Conservation (phyloP, 2,797 vertebrate species). For the Sebastes taczanowskii region DNA sequence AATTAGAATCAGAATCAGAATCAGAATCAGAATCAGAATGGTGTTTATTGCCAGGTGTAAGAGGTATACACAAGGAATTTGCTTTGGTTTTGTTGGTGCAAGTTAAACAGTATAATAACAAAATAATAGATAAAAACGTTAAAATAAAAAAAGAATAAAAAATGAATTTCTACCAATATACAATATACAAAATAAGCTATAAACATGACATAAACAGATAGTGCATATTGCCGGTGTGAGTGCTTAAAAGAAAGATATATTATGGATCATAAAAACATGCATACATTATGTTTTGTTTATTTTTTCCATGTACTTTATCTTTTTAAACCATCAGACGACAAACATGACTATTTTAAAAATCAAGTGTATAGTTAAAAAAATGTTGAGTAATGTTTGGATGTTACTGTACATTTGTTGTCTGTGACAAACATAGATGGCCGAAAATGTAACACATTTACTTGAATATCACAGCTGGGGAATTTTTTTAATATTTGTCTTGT, state of each 20-base stretch:
- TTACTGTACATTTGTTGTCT: neutral
- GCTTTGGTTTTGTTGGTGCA: too few species aligned
- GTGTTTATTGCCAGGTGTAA: too few species aligned
- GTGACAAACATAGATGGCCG: neutral
- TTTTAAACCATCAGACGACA: constrained; percentile 8
- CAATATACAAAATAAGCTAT: too few species aligned
- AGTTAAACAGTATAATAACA: too few species aligned
- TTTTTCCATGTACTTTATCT: neutral
- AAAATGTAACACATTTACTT: neutral
- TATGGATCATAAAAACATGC: neutral
- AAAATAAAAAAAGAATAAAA: too few species aligned
- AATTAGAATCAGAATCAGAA: too few species aligned
- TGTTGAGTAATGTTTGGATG: neutral
- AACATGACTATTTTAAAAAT: neutral
- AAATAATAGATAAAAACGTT: too few species aligned
- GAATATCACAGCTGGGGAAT: neutral
- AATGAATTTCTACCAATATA: too few species aligned
- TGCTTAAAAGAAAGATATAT: neutral
- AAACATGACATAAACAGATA: too few species aligned
- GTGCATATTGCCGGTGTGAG: neutral
- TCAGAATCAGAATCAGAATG: too few species aligned
- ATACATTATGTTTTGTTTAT: neutral
- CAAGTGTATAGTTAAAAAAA: neutral
- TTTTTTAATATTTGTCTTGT: neutral
- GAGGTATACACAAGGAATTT: too few species aligned